phyloP scores from a whole-genome alignment of 2,797 vertebrate species.

The Rhinichthys osculus region DNA sequence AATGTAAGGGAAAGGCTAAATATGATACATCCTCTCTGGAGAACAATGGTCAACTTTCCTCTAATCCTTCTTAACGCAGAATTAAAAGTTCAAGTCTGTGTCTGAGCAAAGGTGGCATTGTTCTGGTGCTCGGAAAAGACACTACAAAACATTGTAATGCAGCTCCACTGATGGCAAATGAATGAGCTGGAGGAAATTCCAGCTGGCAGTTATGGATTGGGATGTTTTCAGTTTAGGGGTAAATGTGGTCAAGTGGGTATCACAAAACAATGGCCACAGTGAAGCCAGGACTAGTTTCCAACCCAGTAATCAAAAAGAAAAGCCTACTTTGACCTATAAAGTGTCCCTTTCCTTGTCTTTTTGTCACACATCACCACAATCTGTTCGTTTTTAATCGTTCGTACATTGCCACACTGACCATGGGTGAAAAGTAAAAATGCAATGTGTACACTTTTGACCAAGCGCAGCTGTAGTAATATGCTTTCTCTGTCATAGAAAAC shows the following conservation, averaged over 20 bases:
- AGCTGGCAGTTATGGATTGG: conserved; percentile 35
- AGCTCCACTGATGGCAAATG: conserved; percentile 37
- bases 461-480: conserved; percentile 15
- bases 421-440: conserved; percentile 23
- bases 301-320: conserved; percentile 52
- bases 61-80: conserved; percentile 54
- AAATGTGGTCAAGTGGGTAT: conserved; percentile 11
- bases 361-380: conserved; percentile 29
- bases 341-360: conserved; percentile 18
- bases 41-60: conserved; percentile 63
- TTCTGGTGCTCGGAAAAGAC: conserved; percentile 50
- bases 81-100: conserved; percentile 47
- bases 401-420: neutral
- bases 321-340: conserved; percentile 10
- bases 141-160: conserved; percentile 44
- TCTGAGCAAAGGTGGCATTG: conserved; percentile 56
- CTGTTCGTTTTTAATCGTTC: neutral
- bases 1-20: conserved; percentile 57
- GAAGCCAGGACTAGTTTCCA: conserved; percentile 35
- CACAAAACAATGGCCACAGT: conserved; percentile 30
- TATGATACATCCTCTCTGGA: conserved; percentile 46
- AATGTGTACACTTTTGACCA: conserved; percentile 35
- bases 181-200: conserved; percentile 52
- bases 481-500: conserved; percentile 29
- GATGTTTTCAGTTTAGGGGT: conserved; percentile 24